Conservation (phyloP, 2,113 vertebrate genomes). For the Megalops atlanticus region DNA sequence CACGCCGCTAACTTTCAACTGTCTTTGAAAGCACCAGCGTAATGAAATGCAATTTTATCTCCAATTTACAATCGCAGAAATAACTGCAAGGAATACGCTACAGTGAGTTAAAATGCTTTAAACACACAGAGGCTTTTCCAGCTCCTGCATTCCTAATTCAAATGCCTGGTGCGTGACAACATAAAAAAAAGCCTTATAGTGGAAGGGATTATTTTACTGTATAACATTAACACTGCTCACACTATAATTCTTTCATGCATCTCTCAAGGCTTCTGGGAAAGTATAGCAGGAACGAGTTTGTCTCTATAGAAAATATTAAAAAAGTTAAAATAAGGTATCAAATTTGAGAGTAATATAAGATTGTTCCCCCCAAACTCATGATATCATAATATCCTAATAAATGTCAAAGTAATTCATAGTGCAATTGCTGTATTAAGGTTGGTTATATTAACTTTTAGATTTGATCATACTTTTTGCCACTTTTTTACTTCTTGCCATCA, state of each 20-base stretch:
- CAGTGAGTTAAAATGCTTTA: conserved; percentile 42
- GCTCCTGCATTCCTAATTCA: conserved; percentile 20
- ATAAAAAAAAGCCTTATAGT: background rate
- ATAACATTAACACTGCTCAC: background rate
- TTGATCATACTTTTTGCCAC: too few species aligned
- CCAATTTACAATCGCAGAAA: conserved; percentile 48
- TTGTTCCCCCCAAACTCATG: too few species aligned
- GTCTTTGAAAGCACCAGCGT: conserved; percentile 26
- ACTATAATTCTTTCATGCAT: background rate
- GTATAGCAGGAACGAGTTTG: background rate
- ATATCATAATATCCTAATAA: too few species aligned
- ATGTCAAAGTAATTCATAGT: too few species aligned
- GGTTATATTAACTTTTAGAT: too few species aligned
- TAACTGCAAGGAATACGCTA: conserved; percentile 38
- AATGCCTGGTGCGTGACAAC: conserved; percentile 39
- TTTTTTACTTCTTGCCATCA: too few species aligned
- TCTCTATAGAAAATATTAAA: background rate
- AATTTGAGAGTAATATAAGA: too few species aligned
- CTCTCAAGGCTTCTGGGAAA: background rate
- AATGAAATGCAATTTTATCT: conserved; percentile 49
- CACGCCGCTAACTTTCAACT: conserved; percentile 22
- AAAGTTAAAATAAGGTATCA: too few species aligned
- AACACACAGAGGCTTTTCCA: conserved; percentile 17
- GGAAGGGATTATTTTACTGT: background rate
- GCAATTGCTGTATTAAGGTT: too few species aligned